A percentile compares a stretch with the other conserved stretches of the same genome.
These are phyloP conservation scores for Leptarthrus brevirostris DNA, from an alignment of 2,888 invertebrate genomes.

Conservation along the genomic window DNA sequence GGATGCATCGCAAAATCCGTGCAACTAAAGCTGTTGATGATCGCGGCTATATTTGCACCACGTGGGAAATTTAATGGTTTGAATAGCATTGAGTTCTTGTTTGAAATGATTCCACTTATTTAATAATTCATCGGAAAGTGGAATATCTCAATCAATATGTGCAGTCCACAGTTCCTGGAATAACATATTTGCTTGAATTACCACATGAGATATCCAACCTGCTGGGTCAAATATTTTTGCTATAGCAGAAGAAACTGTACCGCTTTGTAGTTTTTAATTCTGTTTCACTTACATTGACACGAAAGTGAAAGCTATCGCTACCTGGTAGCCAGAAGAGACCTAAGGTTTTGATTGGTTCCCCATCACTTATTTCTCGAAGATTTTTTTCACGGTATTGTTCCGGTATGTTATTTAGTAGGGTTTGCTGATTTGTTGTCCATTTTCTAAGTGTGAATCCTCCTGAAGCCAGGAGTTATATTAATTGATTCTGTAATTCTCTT, in stretches of 20 bases:
- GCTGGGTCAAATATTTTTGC: conserved; percentile 40
- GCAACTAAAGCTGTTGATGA: not conserved
- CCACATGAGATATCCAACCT: conserved; percentile 22
- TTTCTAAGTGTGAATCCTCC: conserved; percentile 40
- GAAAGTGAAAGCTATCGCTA: conserved; percentile 27
- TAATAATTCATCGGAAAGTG: not conserved
- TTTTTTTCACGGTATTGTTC: not conserved
- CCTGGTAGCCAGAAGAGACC: conserved; percentile 28
- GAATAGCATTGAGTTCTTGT: not conserved
- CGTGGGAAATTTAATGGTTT: conserved; percentile 24
- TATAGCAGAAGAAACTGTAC: conserved; percentile 6
- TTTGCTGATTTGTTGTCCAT: not conserved
- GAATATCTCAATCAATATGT: conserved; percentile 14
- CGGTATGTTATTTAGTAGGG: not conserved
- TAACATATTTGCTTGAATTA: conserved; percentile 5
- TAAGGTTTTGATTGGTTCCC: not conserved
- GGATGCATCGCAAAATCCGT: conserved; percentile 25
- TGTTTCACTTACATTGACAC: not conserved
- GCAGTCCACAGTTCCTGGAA: conserved; percentile 14
- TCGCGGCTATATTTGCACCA: not conserved
- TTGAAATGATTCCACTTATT: not conserved
- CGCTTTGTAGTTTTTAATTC: not conserved
- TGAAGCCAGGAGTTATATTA: not conserved
- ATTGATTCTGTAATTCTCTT: not conserved
- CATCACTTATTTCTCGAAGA: not conserved